Evolutionary conservation across 2,113 vertebrate genomes (phyloP).

Genomic region (Psilopogon haemacephalus): DNA sequence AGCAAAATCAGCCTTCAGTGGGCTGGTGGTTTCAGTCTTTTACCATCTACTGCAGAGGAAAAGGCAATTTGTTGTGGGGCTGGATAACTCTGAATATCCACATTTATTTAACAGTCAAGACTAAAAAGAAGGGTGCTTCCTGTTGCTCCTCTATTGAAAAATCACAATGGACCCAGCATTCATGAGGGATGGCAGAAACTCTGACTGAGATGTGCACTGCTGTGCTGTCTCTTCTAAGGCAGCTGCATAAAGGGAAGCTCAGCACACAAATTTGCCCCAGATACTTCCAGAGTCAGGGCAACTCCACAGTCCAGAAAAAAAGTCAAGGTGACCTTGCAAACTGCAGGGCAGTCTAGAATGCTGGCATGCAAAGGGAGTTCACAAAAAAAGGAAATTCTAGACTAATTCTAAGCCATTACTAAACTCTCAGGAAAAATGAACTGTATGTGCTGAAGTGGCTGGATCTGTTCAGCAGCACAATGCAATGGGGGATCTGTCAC

Average conservation of each 20-base stretch:
- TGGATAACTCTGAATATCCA: neutral
- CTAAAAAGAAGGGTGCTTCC: neutral
- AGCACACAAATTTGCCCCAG: neutral
- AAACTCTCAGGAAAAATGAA: conserved; percentile 12
- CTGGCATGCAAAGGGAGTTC: neutral
- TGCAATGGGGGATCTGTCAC: conserved; percentile 49
- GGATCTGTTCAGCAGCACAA: conserved; percentile 16
- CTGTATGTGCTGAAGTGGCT: conserved; percentile 11
- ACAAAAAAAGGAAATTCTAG: neutral
- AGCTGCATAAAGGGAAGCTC: neutral
- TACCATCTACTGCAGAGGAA: neutral
- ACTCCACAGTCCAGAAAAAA: neutral
- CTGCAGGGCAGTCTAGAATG: neutral
- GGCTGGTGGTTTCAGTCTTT: neutral
- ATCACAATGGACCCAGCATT: neutral
- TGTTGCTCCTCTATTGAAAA: neutral
- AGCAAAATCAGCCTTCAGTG: neutral
- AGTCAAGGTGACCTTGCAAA: neutral
- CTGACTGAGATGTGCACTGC: neutral
- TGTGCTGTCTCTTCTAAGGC: neutral
- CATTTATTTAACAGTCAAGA: neutral
- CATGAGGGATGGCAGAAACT: neutral
- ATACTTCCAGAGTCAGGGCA: neutral
- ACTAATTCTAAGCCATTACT: neutral
- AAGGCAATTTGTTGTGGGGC: neutral